Evolutionary conservation across 2,113 vertebrate species (phyloP).

Genomic region (Zapornia atra): DNA sequence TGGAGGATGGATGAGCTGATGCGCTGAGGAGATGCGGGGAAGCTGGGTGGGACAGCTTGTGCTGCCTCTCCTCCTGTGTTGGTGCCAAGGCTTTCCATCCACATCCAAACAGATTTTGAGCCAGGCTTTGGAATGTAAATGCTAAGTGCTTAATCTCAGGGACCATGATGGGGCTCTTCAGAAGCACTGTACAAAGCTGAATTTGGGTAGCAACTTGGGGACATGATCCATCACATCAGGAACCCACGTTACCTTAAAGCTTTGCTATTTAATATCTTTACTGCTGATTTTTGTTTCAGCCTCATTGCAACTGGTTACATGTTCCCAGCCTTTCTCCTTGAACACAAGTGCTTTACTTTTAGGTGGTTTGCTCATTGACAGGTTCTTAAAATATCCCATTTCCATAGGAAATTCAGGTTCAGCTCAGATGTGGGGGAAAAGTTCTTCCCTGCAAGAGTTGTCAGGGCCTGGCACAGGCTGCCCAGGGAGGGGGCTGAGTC

Average conservation of each 20-base stretch:
- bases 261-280: neutral
- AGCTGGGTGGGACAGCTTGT: neutral
- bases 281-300: neutral
- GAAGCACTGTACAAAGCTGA: neutral
- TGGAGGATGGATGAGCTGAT: neutral
- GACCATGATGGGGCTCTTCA: neutral
- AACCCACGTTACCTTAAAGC: neutral
- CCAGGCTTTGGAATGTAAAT: fast-evolving
- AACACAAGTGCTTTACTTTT: neutral
- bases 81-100: neutral
- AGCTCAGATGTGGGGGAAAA: too few species aligned
- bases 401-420: neutral
- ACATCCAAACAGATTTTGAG: neutral
- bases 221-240: neutral
- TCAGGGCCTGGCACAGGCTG: too few species aligned
- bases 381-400: neutral
- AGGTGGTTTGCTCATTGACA: neutral
- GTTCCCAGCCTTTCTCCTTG: neutral
- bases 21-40: fast-evolving
- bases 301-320: neutral
- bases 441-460: too few species aligned
- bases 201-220: neutral
- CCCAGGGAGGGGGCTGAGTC: too few species aligned
- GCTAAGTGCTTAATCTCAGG: neutral
- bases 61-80: neutral